Conservation (phyloP, 2,888 invertebrate genomes). For the Formica aserva region DNA sequence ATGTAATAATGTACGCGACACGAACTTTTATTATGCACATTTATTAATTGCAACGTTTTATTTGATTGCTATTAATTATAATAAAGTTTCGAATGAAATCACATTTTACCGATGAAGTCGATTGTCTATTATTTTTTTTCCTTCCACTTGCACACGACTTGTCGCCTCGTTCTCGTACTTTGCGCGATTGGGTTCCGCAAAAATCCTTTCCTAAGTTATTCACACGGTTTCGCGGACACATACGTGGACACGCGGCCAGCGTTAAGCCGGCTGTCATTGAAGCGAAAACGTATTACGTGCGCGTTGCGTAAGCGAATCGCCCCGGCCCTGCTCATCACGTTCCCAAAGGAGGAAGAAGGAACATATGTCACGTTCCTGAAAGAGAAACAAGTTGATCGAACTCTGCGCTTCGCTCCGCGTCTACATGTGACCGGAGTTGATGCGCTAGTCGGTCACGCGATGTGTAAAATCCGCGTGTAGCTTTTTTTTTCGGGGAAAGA, state of each 20-base stretch:
- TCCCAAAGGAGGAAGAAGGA: constrained; percentile 36
- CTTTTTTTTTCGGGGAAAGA: too few relatives aligned
- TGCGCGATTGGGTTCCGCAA: constrained; percentile 19
- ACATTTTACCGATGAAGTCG: neutral
- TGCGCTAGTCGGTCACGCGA: neutral
- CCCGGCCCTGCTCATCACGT: constrained; percentile 62
- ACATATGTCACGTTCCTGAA: constrained; percentile 64
- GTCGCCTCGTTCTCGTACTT: neutral
- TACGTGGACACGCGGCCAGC: constrained; percentile 59
- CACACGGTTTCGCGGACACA: constrained; percentile 62
- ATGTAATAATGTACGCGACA: neutral
- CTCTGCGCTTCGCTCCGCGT: constrained; percentile 18
- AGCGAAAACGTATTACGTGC: constrained; percentile 57
- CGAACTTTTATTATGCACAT: neutral
- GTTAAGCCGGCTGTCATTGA: constrained; percentile 59
- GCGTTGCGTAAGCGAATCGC: constrained; percentile 67
- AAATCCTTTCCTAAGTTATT: constrained; percentile 58
- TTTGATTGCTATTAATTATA: neutral
- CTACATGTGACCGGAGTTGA: constrained; percentile 63
- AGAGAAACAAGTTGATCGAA: constrained; percentile 57
- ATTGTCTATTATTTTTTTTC: neutral
- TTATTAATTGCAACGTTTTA: neutral
- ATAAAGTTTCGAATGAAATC: neutral
- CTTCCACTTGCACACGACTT: neutral
- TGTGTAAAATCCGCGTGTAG: neutral